These are phyloP conservation scores for Ammodramus savannarum DNA, from an alignment of 2,113 vertebrate species.

Conservation along the genomic window DNA sequence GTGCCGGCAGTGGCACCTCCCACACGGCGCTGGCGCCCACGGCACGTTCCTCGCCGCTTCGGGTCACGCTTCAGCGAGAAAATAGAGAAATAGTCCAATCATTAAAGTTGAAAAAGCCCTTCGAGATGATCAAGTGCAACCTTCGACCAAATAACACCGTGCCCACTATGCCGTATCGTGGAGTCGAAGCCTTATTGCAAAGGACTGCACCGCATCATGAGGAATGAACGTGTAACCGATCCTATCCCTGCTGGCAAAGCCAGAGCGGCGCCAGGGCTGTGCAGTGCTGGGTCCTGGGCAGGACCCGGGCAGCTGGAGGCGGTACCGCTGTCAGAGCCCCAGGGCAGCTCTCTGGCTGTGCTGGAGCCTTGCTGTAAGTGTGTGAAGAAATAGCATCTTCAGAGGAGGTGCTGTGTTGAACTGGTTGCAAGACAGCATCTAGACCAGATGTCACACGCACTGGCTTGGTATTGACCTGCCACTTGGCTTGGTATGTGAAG, in stretches of 20 bases:
- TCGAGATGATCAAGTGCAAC: not conserved
- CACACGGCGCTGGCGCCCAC: rapidly evolving
- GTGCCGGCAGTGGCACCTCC: not conserved
- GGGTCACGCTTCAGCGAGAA: rapidly evolving
- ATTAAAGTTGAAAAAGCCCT: not conserved
- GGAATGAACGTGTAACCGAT: not conserved
- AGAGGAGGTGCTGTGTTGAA: not conserved
- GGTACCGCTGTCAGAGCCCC: rapidly evolving
- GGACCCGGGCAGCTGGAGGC: not conserved
- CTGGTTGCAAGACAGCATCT: not conserved
- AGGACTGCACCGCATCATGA: not conserved
- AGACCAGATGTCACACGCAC: not conserved
- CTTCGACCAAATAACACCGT: not conserved
- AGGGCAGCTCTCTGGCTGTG: rapidly evolving
- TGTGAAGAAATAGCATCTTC: not conserved
- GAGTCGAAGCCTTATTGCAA: not conserved
- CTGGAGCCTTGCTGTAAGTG: not conserved
- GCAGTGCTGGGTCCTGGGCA: rapidly evolving
- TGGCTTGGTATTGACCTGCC: not conserved
- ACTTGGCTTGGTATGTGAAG: not conserved
- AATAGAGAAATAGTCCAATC: not conserved
- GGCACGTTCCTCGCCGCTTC: rapidly evolving
- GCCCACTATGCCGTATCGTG: rapidly evolving
- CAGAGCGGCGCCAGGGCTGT: rapidly evolving
- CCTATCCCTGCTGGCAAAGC: not conserved